Evolutionary conservation across 1,140 invertebrate genomes (phyloP).

Genomic region (Dufourea novaeangliae): DNA sequence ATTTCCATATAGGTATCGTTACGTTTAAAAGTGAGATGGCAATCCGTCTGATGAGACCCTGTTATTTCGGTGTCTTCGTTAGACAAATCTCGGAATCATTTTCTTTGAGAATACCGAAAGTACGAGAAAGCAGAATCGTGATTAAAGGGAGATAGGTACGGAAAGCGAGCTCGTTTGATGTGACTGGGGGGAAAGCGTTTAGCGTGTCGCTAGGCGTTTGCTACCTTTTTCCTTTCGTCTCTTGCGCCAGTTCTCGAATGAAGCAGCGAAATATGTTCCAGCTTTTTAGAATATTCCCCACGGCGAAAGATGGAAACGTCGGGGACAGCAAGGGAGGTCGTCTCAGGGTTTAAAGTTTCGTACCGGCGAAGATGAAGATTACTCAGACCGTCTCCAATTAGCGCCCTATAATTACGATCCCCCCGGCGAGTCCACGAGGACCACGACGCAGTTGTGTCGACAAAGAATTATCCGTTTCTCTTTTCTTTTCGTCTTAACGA

Average conservation of each 20-base stretch:
- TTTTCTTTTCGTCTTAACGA: not conserved
- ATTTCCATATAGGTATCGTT: no score
- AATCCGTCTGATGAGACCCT: no score
- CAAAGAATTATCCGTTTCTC: slow-evolving; percentile 49
- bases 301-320: not conserved
- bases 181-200: not conserved
- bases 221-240: slow-evolving; percentile 10
- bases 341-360: slow-evolving; percentile 24
- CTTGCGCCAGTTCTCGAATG: not conserved
- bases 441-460: slow-evolving; percentile 24
- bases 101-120: not conserved
- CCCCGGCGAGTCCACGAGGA: slow-evolving; percentile 32
- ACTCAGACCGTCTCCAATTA: slow-evolving; percentile 53
- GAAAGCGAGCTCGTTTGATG: not conserved
- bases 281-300: slow-evolving; percentile 44
- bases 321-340: slow-evolving; percentile 17
- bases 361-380: slow-evolving; percentile 53
- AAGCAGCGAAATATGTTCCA: slow-evolving; percentile 18
- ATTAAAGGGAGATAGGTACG: not conserved
- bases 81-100: not conserved
- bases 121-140: not conserved
- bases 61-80: no score
- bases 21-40: no score
- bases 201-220: not conserved
- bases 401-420: slow-evolving; percentile 59